phyloP scores from a whole-genome alignment of 1,140 invertebrate genomes.

The Cotesia chilonis region DNA sequence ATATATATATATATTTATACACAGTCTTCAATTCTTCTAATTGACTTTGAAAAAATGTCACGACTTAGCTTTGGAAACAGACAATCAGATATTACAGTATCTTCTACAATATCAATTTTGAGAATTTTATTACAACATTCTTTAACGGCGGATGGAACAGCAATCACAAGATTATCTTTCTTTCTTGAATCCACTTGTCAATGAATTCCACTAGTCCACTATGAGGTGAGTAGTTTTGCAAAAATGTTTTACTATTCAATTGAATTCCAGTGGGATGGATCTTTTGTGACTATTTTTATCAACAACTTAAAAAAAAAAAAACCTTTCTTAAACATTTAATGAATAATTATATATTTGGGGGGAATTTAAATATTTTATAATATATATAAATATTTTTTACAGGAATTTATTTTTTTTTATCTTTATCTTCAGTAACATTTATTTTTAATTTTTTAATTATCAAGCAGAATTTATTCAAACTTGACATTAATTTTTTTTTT shows the following conservation, averaged over 20 bases:
- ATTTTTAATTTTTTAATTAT: too few species aligned
- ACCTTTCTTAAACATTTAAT: too few species aligned
- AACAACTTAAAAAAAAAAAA: background rate
- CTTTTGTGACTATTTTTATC: slow-evolving; percentile 17
- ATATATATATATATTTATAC: too few species aligned
- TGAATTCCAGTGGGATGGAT: slow-evolving; percentile 15
- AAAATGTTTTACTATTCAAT: slow-evolving; percentile 46
- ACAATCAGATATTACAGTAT: slow-evolving; percentile 43
- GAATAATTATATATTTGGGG: too few species aligned
- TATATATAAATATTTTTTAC: too few species aligned
- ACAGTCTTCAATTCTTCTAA: background rate
- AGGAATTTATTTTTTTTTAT: too few species aligned
- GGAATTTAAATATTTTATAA: too few species aligned
- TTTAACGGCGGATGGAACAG: slow-evolving; percentile 60
- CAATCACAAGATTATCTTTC: slow-evolving; percentile 63
- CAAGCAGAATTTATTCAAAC: background rate
- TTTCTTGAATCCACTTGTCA: slow-evolving; percentile 62
- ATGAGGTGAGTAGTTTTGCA: slow-evolving; percentile 61
- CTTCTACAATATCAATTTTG: slow-evolving; percentile 52
- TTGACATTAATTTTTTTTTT: background rate
- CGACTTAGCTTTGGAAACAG: slow-evolving; percentile 5
- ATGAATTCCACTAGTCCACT: slow-evolving; percentile 47
- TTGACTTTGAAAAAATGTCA: background rate
- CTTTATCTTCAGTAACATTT: background rate
- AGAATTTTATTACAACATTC: slow-evolving; percentile 51